These are phyloP conservation scores for Cyanoramphus novaezelandiae DNA, from an alignment of 2,113 vertebrate genomes.

Conservation along the genomic window DNA sequence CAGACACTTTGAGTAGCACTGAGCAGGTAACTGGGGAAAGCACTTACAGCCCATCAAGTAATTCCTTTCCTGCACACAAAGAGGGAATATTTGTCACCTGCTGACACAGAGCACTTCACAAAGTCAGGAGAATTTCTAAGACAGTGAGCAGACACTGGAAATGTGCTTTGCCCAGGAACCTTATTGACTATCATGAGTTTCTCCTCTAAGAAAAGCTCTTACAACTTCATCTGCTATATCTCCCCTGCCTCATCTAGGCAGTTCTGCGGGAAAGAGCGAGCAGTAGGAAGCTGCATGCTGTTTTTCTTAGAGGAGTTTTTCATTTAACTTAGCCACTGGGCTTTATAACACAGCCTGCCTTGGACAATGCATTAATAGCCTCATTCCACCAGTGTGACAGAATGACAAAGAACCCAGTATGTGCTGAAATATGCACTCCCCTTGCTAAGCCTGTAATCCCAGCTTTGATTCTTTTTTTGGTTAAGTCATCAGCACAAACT, in stretches of 20 bases:
- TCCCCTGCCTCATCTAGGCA: not conserved
- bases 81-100: not conserved
- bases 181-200: not conserved
- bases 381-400: conserved; percentile 46
- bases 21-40: not conserved
- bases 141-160: not conserved
- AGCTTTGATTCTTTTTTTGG: conserved; percentile 4
- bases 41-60: not conserved
- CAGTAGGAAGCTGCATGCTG: not conserved
- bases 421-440: conserved; percentile 53
- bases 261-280: not conserved
- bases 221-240: not conserved
- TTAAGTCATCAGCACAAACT: conserved; percentile 28
- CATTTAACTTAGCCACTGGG: conserved; percentile 41
- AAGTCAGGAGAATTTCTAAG: not conserved
- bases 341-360: conserved; percentile 22
- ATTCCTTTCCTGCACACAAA: not conserved
- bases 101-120: not conserved
- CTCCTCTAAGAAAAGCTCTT: not conserved
- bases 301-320: not conserved
- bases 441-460: conserved; percentile 50
- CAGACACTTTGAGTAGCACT: not conserved
- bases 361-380: conserved; percentile 53
- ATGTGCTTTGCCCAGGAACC: not conserved
- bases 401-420: conserved; percentile 58